Evolutionary conservation across 2,113 vertebrate species (phyloP).

Genomic region (Gallinago undulata): DNA sequence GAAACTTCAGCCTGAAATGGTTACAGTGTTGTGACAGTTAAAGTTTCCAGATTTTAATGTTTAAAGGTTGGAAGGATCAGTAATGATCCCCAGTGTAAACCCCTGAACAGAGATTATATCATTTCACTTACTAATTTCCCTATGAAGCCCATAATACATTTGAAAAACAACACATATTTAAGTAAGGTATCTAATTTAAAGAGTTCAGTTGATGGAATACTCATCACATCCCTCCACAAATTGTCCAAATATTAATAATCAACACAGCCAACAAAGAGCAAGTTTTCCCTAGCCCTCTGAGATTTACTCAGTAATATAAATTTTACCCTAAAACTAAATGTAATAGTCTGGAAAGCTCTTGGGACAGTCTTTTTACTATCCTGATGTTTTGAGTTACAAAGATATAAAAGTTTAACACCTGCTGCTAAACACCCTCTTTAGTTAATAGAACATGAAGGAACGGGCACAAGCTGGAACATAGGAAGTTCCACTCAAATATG

Average conservation of each 20-base stretch:
- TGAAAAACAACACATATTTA: background rate
- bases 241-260: background rate
- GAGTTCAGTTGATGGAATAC: background rate
- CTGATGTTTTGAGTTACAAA: background rate
- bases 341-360: background rate
- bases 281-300: background rate
- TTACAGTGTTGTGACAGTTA: background rate
- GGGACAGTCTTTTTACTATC: background rate
- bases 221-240: background rate
- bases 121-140: background rate
- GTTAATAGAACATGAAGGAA: background rate
- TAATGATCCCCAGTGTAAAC: background rate
- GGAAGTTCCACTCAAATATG: no score
- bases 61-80: background rate
- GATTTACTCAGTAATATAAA: background rate
- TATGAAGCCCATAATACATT: background rate
- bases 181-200: background rate
- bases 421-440: background rate
- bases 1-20: background rate
- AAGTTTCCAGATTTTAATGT: background rate
- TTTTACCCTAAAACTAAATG: background rate
- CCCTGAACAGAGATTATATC: background rate
- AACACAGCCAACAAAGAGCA: background rate
- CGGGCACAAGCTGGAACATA: no score
- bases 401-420: background rate